Evolutionary conservation across 37 sponge, comb jelly and placozoan species (phyloP), one percentile per base, ranked within the genome.

Genomic region (Halisarca cf. caerulea): DNA sequence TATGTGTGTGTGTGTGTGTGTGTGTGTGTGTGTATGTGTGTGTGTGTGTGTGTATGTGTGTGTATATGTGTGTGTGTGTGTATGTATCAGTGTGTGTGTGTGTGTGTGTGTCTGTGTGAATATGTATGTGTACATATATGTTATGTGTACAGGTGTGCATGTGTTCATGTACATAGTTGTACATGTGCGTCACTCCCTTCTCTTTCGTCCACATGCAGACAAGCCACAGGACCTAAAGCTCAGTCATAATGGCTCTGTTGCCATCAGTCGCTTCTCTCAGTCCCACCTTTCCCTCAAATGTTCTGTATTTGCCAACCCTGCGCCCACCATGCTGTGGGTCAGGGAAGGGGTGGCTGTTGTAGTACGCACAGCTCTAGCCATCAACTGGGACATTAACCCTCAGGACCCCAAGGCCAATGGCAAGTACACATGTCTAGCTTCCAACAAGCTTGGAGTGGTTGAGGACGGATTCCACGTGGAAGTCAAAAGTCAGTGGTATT

Each of bases 201-300:
- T 47, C 51, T 47, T 47, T 6, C 6, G 51, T 47, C 6, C 51
- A 47, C 51, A 7, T 62, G 64, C 77, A 74, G 77, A 44, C 45
- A 74, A 74, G 15, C 77, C 77, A 37, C 77, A 74, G 77, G 41
- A 74, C 45, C 21, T 74, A n/a, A 0, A 32, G 5, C n/a, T 74
- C 45, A n/a, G n/a, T 25, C 77, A 32, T 0, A 74, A 6, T 23
- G 77, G 42, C n/a, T 41, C 1, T n/a, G 42, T 43, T 21, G 38
- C 32, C 24, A 74, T 74, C 42, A 74, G 45, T 11, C 42, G 77
- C 2, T 74, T 43, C 45, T 74, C 77, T 15, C 23, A 21, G 20
- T 40, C 7, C 41, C 20, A 74, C 1, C 45, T 74, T 0, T 4
- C 24, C 2, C 45, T 74, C 11, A 42, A 3, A 11, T 74, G 77